Evolutionary conservation across 2,888 invertebrate species (phyloP), one percentile per base, ranked within the genome.

Genomic region (Ernsta delagoae): DNA sequence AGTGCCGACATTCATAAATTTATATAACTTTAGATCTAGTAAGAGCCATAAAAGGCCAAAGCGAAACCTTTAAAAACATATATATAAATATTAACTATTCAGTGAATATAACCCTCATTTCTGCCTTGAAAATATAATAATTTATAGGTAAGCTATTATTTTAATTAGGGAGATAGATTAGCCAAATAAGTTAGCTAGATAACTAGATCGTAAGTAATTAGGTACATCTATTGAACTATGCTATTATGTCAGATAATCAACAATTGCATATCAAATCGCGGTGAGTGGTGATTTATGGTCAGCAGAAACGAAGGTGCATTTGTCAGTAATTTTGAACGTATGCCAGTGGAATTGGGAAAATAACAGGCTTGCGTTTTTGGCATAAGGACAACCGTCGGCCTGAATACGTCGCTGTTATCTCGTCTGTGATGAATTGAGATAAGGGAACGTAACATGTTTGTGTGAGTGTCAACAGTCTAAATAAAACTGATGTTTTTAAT

Each of bases 321-420:
- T 63, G 71, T 72, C 68, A 68, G 67, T 63, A 70, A 66, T 74
- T 72, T 78, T 78, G 78, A 78, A 76, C 72, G 66, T 65, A 66
- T 75, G 78, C 78, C 78, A 78, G 73, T 74, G 71, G 72, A 74
- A 72, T 70, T 71, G 67, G 70, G 73, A 67, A 74, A 76, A 75
- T 75, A 74, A 71, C 73, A 71, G 62, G 45, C 68, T 73, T 73
- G 67, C 69, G 73, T 74, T 75, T 75, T 79, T 78, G 77, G 78
- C 78, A 76, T 70, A 70, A 59, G 73, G 45, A 66, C 68, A 62
- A 43, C 34, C 70, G 57, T 65, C 72, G 72, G 71, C 69, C 71
- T 70, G 68, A 72, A 75, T 71, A 72, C 66, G 72, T 72, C 60
- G 16, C 64, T 41, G 71, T 73, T 74, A 74, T 73, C 73, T 70